Evolutionary conservation across 2,797 vertebrate species (phyloP), one percentile per base, ranked within the genome.

Genomic region (Spondyliosoma cantharus): DNA sequence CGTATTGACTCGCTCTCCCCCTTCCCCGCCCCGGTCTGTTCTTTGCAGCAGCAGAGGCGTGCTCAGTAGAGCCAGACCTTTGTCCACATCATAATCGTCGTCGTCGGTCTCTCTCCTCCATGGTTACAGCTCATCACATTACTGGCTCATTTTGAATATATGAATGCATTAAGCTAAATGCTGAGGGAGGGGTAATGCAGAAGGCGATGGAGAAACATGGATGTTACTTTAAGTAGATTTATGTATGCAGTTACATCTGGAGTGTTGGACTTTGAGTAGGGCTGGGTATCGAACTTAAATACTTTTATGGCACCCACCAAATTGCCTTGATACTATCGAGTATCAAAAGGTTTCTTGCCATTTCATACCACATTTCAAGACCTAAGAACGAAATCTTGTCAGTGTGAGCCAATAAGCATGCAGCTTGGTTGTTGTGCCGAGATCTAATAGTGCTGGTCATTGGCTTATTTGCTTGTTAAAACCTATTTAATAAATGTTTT

Each of bases 51-150:
- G 87, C 77, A 58, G 58, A 58, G 88, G 83, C 43, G 58, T 78
- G 83, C 86, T 87, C 80, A 49, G 59, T 83, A 29, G 65, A 87
- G 76, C 80, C 81, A 89, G 81, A 90, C 80, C 86, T 92, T 89
- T 89, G 89, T 92, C 87, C 87, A 89, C 87, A 86, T 85, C 85
- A 81, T 87, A 81, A 84, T 82, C 67, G 61, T 82, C 19, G 14
- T 85, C 29, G 57, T 64, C 82, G 56, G 78, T 80, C 76, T 75
- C 49, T 80, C 71, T 79, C 53, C 69, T 86, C 68, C 80, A 79
- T 74, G 74, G 57, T 89, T 85, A 74, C 71, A 82, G 80, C 76
- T 82, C 85, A 80, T 84, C 86, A 81, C 82, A 76, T 91, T 80
- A 77, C 61, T 48, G 52, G 16, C 78, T 80, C 15, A 3, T 20